Evolutionary conservation across 2,113 vertebrate genomes (phyloP).

Genomic region (Sterrhoptilus dennistouni): DNA sequence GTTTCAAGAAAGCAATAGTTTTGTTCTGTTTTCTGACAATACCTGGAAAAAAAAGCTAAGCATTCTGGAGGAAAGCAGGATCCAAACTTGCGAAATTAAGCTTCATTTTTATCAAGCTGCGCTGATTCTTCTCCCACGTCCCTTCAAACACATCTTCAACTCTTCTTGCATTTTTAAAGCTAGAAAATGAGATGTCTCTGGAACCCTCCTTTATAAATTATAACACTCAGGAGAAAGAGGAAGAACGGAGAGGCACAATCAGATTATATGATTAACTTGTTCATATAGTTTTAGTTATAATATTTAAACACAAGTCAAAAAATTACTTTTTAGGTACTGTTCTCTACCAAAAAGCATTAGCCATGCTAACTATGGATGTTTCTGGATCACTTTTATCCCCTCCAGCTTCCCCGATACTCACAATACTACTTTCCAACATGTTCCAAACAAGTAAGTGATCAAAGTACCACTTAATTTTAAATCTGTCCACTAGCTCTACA

Average conservation of each 20-base stretch:
- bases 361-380: background rate
- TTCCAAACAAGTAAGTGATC: background rate
- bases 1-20: background rate
- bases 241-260: background rate
- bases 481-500: background rate
- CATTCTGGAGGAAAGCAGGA: background rate
- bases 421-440: background rate
- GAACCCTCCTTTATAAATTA: background rate
- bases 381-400: background rate
- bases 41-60: background rate
- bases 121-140: background rate
- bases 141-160: background rate
- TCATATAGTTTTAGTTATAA: background rate
- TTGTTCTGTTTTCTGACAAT: background rate
- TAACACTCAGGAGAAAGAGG: background rate
- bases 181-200: background rate
- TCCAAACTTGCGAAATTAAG: background rate
- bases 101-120: background rate
- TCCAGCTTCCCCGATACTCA: background rate
- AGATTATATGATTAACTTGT: background rate
- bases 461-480: background rate
- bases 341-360: background rate
- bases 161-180: background rate
- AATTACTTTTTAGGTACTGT: background rate
- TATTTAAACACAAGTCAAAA: background rate